These are phyloP conservation scores for Cardinalis cardinalis DNA, from an alignment of 2,113 vertebrate species.

Conservation along the genomic window DNA sequence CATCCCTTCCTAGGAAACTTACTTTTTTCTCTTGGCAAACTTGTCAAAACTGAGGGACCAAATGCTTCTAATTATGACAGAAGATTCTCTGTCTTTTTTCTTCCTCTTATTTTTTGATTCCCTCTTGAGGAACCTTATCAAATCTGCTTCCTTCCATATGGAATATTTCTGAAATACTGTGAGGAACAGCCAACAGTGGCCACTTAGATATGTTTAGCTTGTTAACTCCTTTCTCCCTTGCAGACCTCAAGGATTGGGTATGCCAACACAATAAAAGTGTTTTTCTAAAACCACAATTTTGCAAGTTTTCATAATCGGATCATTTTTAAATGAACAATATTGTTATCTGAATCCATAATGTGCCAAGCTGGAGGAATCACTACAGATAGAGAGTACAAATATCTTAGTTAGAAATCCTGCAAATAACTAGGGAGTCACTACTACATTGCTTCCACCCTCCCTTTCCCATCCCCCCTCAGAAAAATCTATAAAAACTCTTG, in stretches of 20 bases:
- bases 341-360: background rate
- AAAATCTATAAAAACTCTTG: background rate
- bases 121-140: background rate
- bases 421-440: constrained; percentile 13
- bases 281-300: background rate
- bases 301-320: background rate
- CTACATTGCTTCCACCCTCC: background rate
- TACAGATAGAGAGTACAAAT: background rate
- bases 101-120: background rate
- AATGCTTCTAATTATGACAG: background rate
- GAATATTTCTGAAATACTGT: constrained; percentile 26
- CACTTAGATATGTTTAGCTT: background rate
- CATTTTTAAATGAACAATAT: background rate
- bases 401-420: background rate
- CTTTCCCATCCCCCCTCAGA: background rate
- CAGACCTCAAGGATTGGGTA: background rate
- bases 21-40: background rate
- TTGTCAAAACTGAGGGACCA: background rate
- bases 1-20: background rate
- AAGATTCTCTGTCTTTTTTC: background rate
- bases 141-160: constrained; percentile 11
- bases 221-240: constrained; percentile 1
- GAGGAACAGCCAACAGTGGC: constrained; percentile 11
- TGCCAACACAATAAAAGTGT: background rate
- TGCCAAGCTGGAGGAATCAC: background rate